A percentile compares a stretch with the other conserved stretches of the same genome.
phyloP scores from a whole-genome alignment of 1,140 invertebrate species.

The Galleria mellonella region DNA sequence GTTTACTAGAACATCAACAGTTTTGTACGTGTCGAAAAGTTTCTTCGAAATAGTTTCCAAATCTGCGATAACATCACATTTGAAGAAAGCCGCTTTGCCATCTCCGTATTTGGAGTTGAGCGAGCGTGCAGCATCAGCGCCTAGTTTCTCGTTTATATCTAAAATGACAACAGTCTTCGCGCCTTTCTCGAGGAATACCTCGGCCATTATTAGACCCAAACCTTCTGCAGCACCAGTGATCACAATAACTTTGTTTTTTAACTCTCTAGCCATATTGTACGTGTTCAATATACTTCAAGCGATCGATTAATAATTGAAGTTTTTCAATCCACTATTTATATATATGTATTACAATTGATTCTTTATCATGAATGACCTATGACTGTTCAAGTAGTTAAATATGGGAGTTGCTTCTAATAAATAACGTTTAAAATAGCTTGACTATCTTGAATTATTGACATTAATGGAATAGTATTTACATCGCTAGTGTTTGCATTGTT shows the following conservation, averaged over 20 bases:
- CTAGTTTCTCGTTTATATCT: slow-evolving; percentile 32
- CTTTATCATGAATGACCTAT: too few species aligned
- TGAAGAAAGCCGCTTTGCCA: slow-evolving; percentile 58
- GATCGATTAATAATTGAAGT: too few species aligned
- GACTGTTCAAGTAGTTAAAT: too few species aligned
- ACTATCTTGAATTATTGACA: too few species aligned
- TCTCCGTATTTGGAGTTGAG: slow-evolving; percentile 65
- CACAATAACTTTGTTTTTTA: slow-evolving; percentile 7
- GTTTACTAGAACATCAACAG: slow-evolving; percentile 78
- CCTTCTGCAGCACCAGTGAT: slow-evolving; percentile 10
- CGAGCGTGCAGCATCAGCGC: slow-evolving; percentile 36
- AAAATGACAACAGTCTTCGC: slow-evolving; percentile 24
- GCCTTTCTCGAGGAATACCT: slow-evolving; percentile 5
- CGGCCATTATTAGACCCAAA: slow-evolving; percentile 6
- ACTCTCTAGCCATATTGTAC: not conserved
- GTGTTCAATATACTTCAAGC: too few species aligned
- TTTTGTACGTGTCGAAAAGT: slow-evolving; percentile 52
- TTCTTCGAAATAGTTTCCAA: slow-evolving; percentile 53
- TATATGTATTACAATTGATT: too few species aligned
- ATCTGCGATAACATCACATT: slow-evolving; percentile 70
- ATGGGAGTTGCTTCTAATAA: too few species aligned
- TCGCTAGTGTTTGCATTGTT: too few species aligned
- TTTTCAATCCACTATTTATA: too few species aligned
- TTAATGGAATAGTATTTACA: too few species aligned
- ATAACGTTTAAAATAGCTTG: too few species aligned